These are phyloP conservation scores for Papilio dardanus DNA, from an alignment of 1,140 invertebrate species.

Conservation along the genomic window DNA sequence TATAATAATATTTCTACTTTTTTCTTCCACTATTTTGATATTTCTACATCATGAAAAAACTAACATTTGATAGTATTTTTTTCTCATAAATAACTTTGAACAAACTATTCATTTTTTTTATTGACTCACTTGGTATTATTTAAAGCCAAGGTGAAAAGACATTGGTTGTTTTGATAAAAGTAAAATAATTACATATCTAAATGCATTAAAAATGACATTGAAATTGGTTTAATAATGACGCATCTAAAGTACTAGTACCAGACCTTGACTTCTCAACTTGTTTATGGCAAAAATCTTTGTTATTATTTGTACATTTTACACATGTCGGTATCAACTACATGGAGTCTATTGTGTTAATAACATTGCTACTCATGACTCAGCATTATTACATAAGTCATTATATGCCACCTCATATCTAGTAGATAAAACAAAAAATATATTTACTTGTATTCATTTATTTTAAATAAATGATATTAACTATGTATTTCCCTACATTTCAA, in stretches of 20 bases:
- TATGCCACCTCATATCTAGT: background rate
- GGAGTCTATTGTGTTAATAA: background rate
- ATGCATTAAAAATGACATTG: slow-evolving; percentile 4
- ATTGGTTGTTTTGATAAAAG: background rate
- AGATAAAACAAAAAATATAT: background rate
- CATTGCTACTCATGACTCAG: background rate
- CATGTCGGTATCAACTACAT: background rate
- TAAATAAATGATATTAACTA: background rate
- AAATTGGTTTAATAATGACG: background rate
- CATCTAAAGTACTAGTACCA: background rate
- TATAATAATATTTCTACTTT: too few species aligned
- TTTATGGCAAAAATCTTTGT: background rate
- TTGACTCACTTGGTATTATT: background rate
- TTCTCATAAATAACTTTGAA: too few species aligned
- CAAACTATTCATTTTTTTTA: too few species aligned
- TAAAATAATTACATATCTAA: background rate
- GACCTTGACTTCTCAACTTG: background rate
- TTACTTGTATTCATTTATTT: background rate
- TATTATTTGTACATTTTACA: background rate
- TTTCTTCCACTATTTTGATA: too few species aligned
- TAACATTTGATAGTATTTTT: background rate
- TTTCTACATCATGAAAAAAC: background rate
- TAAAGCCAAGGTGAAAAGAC: background rate
- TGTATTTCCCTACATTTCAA: background rate
- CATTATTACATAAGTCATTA: background rate